Conservation (phyloP, 1,140 invertebrate species). For the Cotesia glomerata region DNA sequence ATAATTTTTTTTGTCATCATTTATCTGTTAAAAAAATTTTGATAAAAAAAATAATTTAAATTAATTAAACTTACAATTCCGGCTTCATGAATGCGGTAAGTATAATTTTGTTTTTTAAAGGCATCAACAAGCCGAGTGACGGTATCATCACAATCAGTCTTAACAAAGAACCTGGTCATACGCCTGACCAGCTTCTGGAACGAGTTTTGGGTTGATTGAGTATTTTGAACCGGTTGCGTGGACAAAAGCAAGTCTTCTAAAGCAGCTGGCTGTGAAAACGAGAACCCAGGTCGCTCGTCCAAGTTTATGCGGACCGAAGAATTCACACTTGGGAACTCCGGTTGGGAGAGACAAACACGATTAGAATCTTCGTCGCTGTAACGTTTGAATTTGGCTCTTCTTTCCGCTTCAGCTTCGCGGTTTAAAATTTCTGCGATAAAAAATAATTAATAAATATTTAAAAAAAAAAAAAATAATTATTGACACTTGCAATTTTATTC, state of each 20-base stretch:
- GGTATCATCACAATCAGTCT: slow-evolving; percentile 69
- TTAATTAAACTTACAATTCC: slow-evolving; percentile 63
- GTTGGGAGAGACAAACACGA: slow-evolving; percentile 55
- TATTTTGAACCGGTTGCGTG: slow-evolving; percentile 73
- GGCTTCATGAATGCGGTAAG: slow-evolving; percentile 65
- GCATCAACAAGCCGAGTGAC: slow-evolving; percentile 68
- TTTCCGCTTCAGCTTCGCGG: not conserved
- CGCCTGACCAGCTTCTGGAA: slow-evolving; percentile 84
- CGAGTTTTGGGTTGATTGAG: slow-evolving; percentile 67
- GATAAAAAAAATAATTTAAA: not conserved
- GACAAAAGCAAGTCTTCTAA: slow-evolving; percentile 83
- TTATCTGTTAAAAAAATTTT: too few species aligned
- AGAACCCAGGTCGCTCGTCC: slow-evolving; percentile 62
- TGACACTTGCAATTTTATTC: too few species aligned
- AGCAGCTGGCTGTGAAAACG: slow-evolving; percentile 87
- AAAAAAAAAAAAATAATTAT: not conserved
- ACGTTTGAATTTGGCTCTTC: slow-evolving; percentile 13
- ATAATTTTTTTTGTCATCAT: too few species aligned
- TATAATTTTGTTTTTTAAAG: slow-evolving; percentile 71
- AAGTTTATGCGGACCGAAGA: slow-evolving; percentile 44
- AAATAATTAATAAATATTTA: not conserved
- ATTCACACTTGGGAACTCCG: slow-evolving; percentile 47
- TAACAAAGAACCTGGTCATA: slow-evolving; percentile 92
- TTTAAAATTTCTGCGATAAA: not conserved
- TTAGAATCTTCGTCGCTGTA: slow-evolving; percentile 49